Conservation (phyloP, 2,888 invertebrate genomes). For the Rambutsinella grinnellia region DNA sequence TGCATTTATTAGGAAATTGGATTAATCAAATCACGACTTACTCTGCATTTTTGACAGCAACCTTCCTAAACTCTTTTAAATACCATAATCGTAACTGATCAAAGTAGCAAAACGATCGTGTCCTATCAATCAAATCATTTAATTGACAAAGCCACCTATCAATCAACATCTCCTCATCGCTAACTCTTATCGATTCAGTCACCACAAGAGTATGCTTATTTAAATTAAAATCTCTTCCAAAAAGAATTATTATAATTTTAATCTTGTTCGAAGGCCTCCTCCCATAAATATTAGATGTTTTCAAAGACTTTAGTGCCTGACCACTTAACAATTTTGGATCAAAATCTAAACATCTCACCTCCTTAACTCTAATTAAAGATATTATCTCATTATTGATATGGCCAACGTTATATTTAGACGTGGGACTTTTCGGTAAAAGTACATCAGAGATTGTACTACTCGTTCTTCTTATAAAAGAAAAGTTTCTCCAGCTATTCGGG, state of each 20-base stretch:
- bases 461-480: no score
- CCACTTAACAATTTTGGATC: not conserved
- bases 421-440: no score
- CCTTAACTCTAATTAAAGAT: not conserved
- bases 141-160: not conserved
- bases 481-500: not conserved
- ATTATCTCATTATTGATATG: no score
- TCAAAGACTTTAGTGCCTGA: not conserved
- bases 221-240: slow-evolving; percentile 28
- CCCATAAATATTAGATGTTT: not conserved
- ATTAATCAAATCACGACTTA: slow-evolving; percentile 3
- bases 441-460: no score
- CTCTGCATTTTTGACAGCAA: not conserved
- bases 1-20: not conserved
- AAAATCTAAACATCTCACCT: not conserved
- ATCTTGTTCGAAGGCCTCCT: not conserved
- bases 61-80: slow-evolving; percentile 1
- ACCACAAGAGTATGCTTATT: slow-evolving; percentile 5
- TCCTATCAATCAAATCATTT: not conserved
- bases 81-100: slow-evolving; percentile 18
- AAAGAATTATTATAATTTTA: not conserved
- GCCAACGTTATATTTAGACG: no score
- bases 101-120: slow-evolving; percentile 15
- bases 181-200: not conserved
- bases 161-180: not conserved